Base-by-base conservation (phyloP, 2,888 invertebrate species). In the Plebejus anna region DNA sequence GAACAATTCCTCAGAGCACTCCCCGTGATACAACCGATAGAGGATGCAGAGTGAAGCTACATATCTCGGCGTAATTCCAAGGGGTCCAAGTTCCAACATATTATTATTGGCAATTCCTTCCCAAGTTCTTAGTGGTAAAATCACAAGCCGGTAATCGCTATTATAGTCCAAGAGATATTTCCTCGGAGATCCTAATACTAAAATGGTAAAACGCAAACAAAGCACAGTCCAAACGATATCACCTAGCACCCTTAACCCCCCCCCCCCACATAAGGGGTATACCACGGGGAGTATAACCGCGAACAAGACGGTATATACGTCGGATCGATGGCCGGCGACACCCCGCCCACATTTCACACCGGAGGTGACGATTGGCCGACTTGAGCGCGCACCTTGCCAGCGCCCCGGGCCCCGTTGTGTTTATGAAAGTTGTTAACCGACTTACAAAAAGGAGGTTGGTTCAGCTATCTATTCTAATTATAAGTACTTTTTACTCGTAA, bases 321-420 rank as follows among this genome's bases (percentile, higher is more conserved):
- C 83, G 83, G 86, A 55, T 84, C 82, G 85, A 82, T 83, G 82
- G 57, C 38, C 84, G 81, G 79, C 90, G 82, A 87, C 84, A 87
- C 92, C 83, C 83, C 92, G 90, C 93, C 93, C 83, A 88, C 91
- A 83, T 88, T 92, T 93, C 90, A 90, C 93, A 87, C 93, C 88
- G 85, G 79, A 89, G 89, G 93, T 93, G 92, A 90, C 88, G 92
- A 93, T 93, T 93, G 93, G 93, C 87, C 88, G 86, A 83, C 82
- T 82, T 81, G 82, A 32, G 78, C 81, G 80, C 81, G 81, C 82
- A 80, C 57, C 28, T 51, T 28, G 42, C 70, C 70, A 42, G 47
- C 11, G 28, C 28, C 42, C 72, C 28, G 47, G 4, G 28, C 28
- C 42, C 72, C 28, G 2, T 72, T 4, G 38, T 70, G 22, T 1